Evolutionary conservation across 2,797 vertebrate species (phyloP), one percentile per base, ranked within the genome.

Genomic region (Sardinella longiceps): DNA sequence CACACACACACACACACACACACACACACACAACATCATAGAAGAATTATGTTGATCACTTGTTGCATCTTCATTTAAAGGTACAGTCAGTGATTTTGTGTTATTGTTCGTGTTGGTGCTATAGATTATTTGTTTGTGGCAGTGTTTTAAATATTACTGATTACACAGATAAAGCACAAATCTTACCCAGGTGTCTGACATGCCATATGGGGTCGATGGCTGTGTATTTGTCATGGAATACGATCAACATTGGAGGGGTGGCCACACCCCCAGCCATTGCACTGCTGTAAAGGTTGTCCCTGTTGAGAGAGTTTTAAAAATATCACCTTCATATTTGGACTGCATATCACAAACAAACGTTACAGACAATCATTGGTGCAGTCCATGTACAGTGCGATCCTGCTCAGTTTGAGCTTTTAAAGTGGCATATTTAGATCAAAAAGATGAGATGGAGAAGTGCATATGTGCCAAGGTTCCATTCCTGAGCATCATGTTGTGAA

Each of bases 181-280:
- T 25, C n/a, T 81, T 93, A 99, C 98, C 98, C 0, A 99, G 94
- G 83, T 99, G 97, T 83, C 98, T 95, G 87, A 99, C 95, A 0
- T 99, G 97, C 98, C 98, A 99, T 93, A 96, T 93, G 0, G 98
- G 97, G 88, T 98, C 96, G 23, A 99, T 95, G 58, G 89, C 95
- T 70, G 98, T 98, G 91, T 96, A 97, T 83, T 94, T 96, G 85
- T 96, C 95, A 87, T 99, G 97, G 92, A 99, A 99, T 1, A 98
- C 98, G 1, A 99, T 99, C 0, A 99, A 94, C 94, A 99, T 94
- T 1, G 98, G 98, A 1, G 97, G 98, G 20, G 97, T 97, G 0
- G 97, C 97, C 88, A 97, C 96, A 14, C 97, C 98, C 20, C 97
- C 98, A 6, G 97, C 97, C 91, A 98, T 91, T 5, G 97, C 96